Percentiles rank a stretch among this genome's conserved stretches.
phyloP scores from a whole-genome alignment of 2,888 invertebrate genomes.

The Apamea monoglypha region DNA sequence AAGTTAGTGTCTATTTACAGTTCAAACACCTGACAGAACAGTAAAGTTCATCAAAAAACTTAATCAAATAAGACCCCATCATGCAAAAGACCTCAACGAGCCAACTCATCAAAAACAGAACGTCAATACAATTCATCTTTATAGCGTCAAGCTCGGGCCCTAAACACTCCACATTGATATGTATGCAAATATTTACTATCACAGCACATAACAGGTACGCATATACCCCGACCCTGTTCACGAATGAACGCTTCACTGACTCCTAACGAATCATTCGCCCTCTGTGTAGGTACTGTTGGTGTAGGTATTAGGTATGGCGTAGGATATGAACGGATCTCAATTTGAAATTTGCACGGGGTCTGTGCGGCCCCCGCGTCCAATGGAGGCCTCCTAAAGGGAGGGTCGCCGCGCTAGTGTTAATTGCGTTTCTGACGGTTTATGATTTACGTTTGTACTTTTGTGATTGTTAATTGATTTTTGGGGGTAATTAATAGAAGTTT shows the following conservation, averaged over 20 bases:
- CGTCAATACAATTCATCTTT: slow-evolving; percentile 69
- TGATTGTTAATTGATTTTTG: slow-evolving; percentile 70
- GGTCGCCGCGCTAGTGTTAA: slow-evolving; percentile 80
- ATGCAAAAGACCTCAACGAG: slow-evolving; percentile 26
- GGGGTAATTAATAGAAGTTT: slow-evolving; percentile 59
- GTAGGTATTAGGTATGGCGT: slow-evolving; percentile 72
- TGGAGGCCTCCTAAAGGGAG: slow-evolving; percentile 69
- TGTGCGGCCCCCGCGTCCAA: slow-evolving; percentile 76
- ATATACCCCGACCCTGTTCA: slow-evolving; percentile 84
- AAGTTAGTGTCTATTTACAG: background rate
- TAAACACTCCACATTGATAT: slow-evolving; percentile 82
- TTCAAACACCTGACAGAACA: background rate
- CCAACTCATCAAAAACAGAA: slow-evolving; percentile 59
- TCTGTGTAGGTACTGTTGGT: slow-evolving; percentile 67
- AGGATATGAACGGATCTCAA: slow-evolving; percentile 79
- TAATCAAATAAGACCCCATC: slow-evolving; percentile 18
- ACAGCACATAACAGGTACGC: slow-evolving; percentile 84
- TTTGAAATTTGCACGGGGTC: slow-evolving; percentile 83
- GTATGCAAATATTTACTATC: slow-evolving; percentile 89
- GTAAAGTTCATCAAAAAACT: slow-evolving; percentile 28
- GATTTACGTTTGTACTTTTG: slow-evolving; percentile 76
- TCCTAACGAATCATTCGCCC: slow-evolving; percentile 86
- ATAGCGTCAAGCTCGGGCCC: slow-evolving; percentile 69
- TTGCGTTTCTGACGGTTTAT: slow-evolving; percentile 85
- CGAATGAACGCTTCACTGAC: slow-evolving; percentile 87